These are phyloP conservation scores for Hemicordylus capensis DNA, from an alignment of 2,113 vertebrate genomes.

Conservation along the genomic window DNA sequence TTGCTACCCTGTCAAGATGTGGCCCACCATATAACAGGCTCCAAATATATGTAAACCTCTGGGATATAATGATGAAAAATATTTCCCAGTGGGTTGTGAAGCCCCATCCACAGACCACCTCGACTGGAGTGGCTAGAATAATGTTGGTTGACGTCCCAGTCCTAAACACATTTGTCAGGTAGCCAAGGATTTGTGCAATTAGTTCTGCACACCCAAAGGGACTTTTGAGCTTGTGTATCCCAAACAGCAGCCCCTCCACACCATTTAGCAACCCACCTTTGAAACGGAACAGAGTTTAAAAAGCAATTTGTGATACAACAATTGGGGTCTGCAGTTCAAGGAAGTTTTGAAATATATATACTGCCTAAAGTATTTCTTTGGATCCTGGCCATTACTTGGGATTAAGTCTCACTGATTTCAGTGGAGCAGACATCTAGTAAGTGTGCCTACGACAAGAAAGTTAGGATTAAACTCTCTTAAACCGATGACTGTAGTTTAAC, in stretches of 20 bases:
- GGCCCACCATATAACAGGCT: not conserved
- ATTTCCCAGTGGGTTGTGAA: not conserved
- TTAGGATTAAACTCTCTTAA: not conserved
- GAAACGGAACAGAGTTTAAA: not conserved
- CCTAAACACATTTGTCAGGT: not conserved
- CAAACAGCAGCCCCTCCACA: too few relatives aligned
- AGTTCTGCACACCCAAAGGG: not conserved
- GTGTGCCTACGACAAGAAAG: not conserved
- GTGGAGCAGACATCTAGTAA: not conserved
- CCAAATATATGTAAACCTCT: not conserved
- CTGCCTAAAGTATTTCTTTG: not conserved
- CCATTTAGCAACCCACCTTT: not conserved
- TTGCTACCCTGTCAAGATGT: not conserved
- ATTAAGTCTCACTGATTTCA: not conserved
- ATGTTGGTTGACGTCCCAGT: not conserved
- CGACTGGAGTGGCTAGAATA: not conserved
- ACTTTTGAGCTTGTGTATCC: not conserved
- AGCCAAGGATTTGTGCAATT: not conserved
- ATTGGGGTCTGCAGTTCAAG: not conserved
- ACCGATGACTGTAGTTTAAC: not conserved
- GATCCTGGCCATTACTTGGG: not conserved
- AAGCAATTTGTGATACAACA: not conserved
- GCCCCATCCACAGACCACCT: not conserved
- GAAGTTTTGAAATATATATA: not conserved
- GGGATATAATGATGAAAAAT: conserved; percentile 8